Conservation (phyloP, 2,797 vertebrate genomes). For the Alosa sapidissima region DNA sequence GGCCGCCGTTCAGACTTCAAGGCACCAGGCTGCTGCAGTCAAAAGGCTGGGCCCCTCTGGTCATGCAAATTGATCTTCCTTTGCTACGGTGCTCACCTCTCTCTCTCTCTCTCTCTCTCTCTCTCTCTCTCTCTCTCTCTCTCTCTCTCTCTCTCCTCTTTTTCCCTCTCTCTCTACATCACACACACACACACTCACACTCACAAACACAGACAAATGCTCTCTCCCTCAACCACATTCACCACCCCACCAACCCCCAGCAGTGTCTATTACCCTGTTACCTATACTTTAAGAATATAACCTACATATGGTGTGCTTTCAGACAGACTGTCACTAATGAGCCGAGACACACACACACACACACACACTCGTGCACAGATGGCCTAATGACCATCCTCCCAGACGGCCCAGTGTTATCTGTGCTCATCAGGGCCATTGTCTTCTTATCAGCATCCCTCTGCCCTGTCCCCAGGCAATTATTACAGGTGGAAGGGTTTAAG, state of each 20-base stretch:
- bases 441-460: constrained; percentile 54
- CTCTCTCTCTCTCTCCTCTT: not conserved
- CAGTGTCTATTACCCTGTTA: not conserved
- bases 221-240: constrained; percentile 1
- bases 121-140: too few relatives aligned
- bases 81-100: not conserved
- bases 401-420: constrained; percentile 46
- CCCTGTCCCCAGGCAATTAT: constrained; percentile 47
- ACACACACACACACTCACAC: not conserved
- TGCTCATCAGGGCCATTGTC: constrained; percentile 54
- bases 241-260: not conserved
- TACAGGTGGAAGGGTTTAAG: not conserved
- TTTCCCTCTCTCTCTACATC: not conserved
- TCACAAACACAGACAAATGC: constrained; percentile 29
- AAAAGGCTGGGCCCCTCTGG: constrained; percentile 39
- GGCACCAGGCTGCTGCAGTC: constrained; percentile 50
- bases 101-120: not conserved
- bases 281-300: not conserved
- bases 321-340: constrained; percentile 4
- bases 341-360: not conserved
- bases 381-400: constrained; percentile 34
- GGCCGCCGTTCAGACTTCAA: constrained; percentile 58
- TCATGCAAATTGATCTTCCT: constrained; percentile 45
- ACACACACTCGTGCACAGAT: constrained; percentile 38
- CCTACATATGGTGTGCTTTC: constrained; percentile 7